A percentile compares a stretch with the other conserved stretches of the same genome.
phyloP scores from a whole-genome alignment of 2,797 vertebrate genomes.

The Peromyscus nudipes region DNA sequence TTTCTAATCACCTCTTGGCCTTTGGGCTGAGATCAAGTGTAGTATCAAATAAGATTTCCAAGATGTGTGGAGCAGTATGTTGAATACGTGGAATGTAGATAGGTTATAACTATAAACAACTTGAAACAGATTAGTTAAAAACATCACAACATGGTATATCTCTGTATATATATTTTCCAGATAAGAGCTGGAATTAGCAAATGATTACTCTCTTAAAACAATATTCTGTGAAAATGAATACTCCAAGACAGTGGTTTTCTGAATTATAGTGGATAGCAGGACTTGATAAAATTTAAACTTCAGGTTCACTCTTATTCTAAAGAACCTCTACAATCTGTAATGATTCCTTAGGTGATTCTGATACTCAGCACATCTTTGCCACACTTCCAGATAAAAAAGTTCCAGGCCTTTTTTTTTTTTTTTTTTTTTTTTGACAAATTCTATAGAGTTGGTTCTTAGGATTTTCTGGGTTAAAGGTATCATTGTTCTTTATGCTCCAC shows the following conservation, averaged over 20 bases:
- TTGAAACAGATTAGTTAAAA: not conserved
- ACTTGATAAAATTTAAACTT: not conserved
- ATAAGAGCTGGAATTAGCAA: not conserved
- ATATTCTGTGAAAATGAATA: not conserved
- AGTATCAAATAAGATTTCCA: not conserved
- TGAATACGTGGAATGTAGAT: not conserved
- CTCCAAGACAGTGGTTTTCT: not conserved
- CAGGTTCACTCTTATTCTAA: not conserved
- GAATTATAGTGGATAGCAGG: not conserved
- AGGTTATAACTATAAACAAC: not conserved
- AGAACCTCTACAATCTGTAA: not conserved
- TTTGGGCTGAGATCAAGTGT: not conserved
- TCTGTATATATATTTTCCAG: not conserved
- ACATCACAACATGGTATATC: not conserved
- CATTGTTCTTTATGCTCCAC: not conserved
- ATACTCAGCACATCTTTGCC: not conserved
- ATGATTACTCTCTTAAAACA: not conserved
- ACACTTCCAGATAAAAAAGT: not conserved
- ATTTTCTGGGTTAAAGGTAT: not conserved
- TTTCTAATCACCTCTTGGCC: not conserved
- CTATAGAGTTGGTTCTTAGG: not conserved
- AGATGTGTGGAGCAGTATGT: not conserved
- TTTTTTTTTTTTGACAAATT: not conserved
- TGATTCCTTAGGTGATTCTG: not conserved
- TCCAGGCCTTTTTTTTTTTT: too few relatives aligned